Evolutionary conservation across 2,888 invertebrate species (phyloP).

Genomic region (Yponomeuta sedellus): DNA sequence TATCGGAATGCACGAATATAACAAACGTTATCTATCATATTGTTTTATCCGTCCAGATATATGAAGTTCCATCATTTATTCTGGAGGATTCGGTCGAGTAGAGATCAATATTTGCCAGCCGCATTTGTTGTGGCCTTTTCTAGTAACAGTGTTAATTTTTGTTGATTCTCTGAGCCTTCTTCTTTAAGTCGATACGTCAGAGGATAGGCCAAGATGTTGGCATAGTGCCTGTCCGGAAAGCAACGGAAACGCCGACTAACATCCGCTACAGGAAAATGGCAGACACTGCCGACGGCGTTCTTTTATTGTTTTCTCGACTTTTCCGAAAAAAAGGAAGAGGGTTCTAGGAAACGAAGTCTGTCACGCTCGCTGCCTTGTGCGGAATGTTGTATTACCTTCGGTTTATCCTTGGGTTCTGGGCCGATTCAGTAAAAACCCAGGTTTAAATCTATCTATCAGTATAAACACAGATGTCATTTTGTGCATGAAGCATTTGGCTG

Average conservation of each 20-base stretch:
- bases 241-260: slow-evolving; percentile 58
- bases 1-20: slow-evolving; percentile 57
- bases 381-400: background rate
- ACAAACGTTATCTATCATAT: slow-evolving; percentile 59
- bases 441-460: too few relatives aligned
- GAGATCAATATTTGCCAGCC: background rate
- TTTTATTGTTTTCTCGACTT: slow-evolving; percentile 44
- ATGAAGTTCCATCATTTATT: slow-evolving; percentile 22
- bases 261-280: slow-evolving; percentile 57
- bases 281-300: slow-evolving; percentile 43
- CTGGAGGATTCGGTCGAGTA: slow-evolving; percentile 12
- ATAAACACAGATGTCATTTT: too few relatives aligned
- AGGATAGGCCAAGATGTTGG: slow-evolving; percentile 35
- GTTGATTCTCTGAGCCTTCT: slow-evolving; percentile 15
- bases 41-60: slow-evolving; percentile 45
- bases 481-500: too few relatives aligned
- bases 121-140: background rate
- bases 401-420: background rate
- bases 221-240: slow-evolving; percentile 45
- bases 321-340: slow-evolving; percentile 2
- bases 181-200: slow-evolving; percentile 2
- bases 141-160: slow-evolving; percentile 15
- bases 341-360: background rate
- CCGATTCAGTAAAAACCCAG: too few relatives aligned
- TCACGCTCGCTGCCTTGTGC: background rate